Conservation (phyloP, 2,797 vertebrate genomes). For the Eutrigla gurnardus region DNA sequence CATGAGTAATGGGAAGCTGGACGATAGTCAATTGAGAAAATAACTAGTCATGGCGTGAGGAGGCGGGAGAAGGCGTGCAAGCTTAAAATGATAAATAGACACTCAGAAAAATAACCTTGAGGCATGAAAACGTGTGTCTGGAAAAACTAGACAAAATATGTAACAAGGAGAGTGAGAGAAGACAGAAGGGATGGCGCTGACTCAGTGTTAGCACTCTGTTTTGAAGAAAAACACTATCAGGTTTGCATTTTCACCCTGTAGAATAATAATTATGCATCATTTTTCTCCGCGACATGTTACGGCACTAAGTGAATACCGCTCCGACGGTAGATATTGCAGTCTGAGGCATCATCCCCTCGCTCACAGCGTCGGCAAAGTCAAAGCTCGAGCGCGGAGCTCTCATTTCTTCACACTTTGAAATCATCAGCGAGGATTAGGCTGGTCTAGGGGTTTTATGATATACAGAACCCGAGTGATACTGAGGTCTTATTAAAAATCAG, state of each 20-base stretch:
- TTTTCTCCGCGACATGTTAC: conserved; percentile 46
- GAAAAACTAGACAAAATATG: conserved; percentile 28
- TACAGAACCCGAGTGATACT: conserved; percentile 19
- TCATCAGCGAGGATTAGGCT: conserved; percentile 56
- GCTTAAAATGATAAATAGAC: conserved; percentile 70
- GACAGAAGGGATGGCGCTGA: conserved; percentile 7
- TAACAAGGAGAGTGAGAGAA: conserved; percentile 19
- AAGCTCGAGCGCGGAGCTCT: conserved; percentile 31
- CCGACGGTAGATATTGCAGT: conserved; percentile 51
- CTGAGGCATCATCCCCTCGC: conserved; percentile 52
- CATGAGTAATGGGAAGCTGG: conserved; percentile 63
- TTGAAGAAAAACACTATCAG: conserved; percentile 44
- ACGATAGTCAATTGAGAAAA: conserved; percentile 70
- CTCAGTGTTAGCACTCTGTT: conserved; percentile 43
- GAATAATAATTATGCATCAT: conserved; percentile 50
- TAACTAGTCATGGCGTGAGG: conserved; percentile 64
- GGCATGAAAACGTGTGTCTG: conserved; percentile 45
- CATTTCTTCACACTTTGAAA: conserved; percentile 62
- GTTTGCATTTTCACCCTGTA: conserved; percentile 34
- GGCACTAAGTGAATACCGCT: conserved; percentile 29
- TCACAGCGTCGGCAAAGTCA: conserved; percentile 51
- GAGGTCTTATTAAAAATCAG: conserved; percentile 50
- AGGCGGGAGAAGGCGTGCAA: conserved; percentile 51
- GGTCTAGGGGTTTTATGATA: conserved; percentile 29
- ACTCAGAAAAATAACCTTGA: conserved; percentile 71